Evolutionary conservation across 2,113 vertebrate species (phyloP).

Genomic region (Tupaia tana): DNA sequence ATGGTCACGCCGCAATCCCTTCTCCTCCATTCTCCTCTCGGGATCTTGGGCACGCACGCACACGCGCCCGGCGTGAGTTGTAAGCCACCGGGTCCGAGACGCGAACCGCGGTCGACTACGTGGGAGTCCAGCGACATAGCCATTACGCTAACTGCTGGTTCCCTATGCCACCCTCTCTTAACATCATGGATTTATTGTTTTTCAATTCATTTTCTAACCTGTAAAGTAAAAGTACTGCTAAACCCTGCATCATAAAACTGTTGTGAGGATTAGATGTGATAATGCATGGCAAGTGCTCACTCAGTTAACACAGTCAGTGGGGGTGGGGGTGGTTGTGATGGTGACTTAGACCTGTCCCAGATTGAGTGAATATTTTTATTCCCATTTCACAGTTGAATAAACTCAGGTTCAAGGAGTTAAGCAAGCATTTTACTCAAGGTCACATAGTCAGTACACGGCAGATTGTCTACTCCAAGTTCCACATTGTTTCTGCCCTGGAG

Average conservation of each 20-base stretch:
- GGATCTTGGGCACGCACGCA: no score
- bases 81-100: no score
- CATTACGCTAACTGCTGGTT: no score
- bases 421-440: background rate
- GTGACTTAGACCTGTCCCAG: background rate
- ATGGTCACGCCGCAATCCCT: no score
- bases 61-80: no score
- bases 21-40: no score
- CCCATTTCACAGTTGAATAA: background rate
- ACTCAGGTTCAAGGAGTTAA: background rate
- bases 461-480: background rate
- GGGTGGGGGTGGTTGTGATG: no score
- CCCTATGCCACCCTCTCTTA: background rate
- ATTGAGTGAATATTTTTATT: background rate
- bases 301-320: fast-evolving
- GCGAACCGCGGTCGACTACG: no score
- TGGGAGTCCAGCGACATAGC: no score
- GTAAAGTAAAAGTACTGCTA: background rate
- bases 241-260: background rate
- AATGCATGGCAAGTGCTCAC: fast-evolving
- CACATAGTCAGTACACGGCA: background rate
- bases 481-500: background rate
- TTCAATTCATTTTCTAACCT: background rate
- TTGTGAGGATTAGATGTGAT: background rate
- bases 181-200: background rate